Percentiles rank a stretch among this genome's conserved stretches.
Evolutionary conservation across 2,888 invertebrate species (phyloP).

Genomic region (Maniola hyperantus): DNA sequence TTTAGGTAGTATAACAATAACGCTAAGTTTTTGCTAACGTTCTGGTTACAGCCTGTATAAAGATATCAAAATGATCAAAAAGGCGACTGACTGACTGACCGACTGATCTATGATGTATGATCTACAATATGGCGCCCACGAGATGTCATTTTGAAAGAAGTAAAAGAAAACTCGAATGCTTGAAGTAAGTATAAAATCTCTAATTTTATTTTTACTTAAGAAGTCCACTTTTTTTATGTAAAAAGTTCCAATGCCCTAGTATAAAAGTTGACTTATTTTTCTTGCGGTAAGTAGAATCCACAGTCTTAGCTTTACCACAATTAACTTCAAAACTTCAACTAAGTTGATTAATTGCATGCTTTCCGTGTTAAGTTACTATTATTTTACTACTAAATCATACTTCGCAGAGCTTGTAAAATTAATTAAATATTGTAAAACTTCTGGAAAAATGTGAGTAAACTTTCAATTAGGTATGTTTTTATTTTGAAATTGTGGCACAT

Average conservation of each 20-base stretch:
- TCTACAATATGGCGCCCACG: no score
- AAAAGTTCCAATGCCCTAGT: neutral
- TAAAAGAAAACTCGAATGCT: no score
- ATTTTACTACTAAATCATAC: conserved; percentile 1
- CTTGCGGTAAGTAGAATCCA: neutral
- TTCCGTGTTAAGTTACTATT: neutral
- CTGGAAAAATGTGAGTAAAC: neutral
- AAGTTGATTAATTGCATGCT: neutral
- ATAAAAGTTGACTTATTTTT: neutral
- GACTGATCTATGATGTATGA: no score
- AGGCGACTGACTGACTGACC: no score
- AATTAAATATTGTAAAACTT: neutral
- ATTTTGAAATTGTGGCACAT: neutral
- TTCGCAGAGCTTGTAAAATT: neutral
- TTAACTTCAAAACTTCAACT: conserved; percentile 11
- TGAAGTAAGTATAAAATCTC: no score
- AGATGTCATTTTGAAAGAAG: no score
- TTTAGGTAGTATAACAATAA: no score
- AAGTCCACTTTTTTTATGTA: no score
- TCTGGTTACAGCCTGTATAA: no score
- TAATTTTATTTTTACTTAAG: no score
- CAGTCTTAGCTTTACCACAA: neutral
- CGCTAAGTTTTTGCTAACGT: no score
- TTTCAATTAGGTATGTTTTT: neutral
- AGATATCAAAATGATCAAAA: no score